Base-by-base conservation (phyloP, 1,140 invertebrate species). In the Protaetia brevitarsis region DNA sequence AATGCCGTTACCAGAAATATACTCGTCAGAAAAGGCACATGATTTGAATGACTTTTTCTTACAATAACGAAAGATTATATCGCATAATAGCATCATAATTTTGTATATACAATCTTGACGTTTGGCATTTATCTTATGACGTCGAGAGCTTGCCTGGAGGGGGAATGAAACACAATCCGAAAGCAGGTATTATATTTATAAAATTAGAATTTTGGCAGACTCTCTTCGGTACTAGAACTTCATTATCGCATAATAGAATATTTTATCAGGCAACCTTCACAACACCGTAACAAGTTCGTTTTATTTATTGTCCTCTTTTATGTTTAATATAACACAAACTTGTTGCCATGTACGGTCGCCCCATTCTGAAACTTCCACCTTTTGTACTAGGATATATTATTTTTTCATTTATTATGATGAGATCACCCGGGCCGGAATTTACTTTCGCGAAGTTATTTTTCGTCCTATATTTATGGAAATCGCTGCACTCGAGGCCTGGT, bases 321-420 rank as follows among this genome's bases (percentile, higher is more conserved):
- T 3, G n/a, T 37, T 37, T 37, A 37, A 37, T 37, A 37, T 3
- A 13, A 13, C 3, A 11, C 2, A 3, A 10, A 16, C 5, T 0
- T 1, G 16, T 4, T 3, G 2, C 34, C 34, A 16, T 3, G 11
- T 1, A 4, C 10, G 10, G 11, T 4, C 34, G 10, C 1, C 16
- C 16, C 34, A 13, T 2, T 10, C 1, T 11, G 11, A 3, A 37
- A 37, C 34, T 37, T 37, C 11, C 30, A 11, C 16, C 16, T 16
- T 3, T 16, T 37, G 34, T 37, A 37, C 34, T 11, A 37, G 16
- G 11, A 1, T 5, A 37, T 37, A 37, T 37, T 37, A 37, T 37
- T 37, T 37, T 37, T 37, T 37, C 34, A 37, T 37, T 37, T 37
- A 37, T 37, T 37, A 37, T 37, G 34, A 37, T 37, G 34, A 37